Conservation (phyloP, 2,113 vertebrate species). For the Piaya cayana region DNA sequence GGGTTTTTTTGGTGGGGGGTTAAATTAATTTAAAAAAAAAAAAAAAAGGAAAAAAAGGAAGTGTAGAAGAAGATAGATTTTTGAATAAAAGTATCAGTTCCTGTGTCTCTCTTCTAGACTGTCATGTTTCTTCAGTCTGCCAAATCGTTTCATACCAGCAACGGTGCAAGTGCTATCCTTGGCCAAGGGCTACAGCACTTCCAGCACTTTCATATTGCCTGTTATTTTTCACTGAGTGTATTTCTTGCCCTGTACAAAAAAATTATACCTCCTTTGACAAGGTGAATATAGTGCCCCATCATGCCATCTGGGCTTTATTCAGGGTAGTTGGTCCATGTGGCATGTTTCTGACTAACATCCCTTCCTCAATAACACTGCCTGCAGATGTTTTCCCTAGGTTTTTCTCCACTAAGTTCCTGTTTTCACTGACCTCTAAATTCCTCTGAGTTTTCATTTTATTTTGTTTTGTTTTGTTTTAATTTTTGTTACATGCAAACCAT, state of each 20-base stretch:
- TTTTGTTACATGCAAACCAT: constrained; percentile 40
- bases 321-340: not conserved
- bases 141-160: not conserved
- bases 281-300: not conserved
- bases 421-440: constrained; percentile 53
- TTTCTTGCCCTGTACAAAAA: not conserved
- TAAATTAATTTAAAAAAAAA: not conserved
- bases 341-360: not conserved
- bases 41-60: not conserved
- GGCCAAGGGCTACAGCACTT: not conserved
- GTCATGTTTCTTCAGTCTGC: not conserved
- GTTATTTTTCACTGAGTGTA: not conserved
- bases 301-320: constrained; percentile 11
- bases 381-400: constrained; percentile 65
- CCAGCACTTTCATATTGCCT: not conserved
- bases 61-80: not conserved
- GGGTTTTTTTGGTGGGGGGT: not conserved
- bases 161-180: not conserved
- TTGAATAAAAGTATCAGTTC: not conserved
- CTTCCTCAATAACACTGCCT: not conserved
- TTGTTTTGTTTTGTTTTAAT: constrained; percentile 42
- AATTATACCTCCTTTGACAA: not conserved
- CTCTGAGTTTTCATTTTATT: constrained; percentile 14
- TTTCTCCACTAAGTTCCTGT: constrained; percentile 52
- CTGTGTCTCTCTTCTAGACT: not conserved